A percentile compares a stretch with the other conserved stretches of the same genome.
Conservation (phyloP, 2,113 vertebrate species). For the Gallinago media region DNA sequence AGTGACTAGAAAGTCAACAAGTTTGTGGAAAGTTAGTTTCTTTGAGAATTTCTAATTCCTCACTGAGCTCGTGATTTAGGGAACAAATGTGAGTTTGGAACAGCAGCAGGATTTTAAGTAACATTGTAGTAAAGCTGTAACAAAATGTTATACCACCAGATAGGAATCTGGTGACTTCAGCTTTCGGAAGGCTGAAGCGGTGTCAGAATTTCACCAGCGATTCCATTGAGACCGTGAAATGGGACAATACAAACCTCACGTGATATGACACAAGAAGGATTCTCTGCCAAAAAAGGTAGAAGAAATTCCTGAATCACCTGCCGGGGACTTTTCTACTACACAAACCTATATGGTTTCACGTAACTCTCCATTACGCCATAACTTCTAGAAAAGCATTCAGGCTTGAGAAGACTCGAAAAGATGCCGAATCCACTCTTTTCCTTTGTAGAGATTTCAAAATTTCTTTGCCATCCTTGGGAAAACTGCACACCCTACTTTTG, state of each 20-base stretch:
- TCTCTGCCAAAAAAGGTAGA: not conserved
- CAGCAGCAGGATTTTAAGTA: not conserved
- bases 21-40: not conserved
- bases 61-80: not conserved
- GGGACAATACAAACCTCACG: fast-evolving
- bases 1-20: not conserved
- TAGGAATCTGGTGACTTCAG: not conserved
- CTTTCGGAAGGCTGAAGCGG: not conserved
- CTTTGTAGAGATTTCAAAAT: not conserved
- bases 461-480: not conserved
- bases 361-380: not conserved
- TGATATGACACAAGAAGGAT: not conserved
- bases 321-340: not conserved
- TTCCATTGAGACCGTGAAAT: not conserved
- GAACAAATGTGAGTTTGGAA: not conserved
- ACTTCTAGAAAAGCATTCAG: not conserved
- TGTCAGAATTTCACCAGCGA: not conserved
- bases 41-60: not conserved
- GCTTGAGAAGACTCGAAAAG: not conserved
- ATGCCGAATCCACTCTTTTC: not conserved
- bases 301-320: not conserved
- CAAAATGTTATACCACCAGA: not conserved
- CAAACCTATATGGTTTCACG: not conserved
- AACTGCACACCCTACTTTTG: fast-evolving
- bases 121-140: not conserved